Percentiles rank a stretch among this genome's conserved stretches.
These are phyloP conservation scores for Aptenodytes patagonicus DNA, from an alignment of 2,113 vertebrate species.

Conservation along the genomic window DNA sequence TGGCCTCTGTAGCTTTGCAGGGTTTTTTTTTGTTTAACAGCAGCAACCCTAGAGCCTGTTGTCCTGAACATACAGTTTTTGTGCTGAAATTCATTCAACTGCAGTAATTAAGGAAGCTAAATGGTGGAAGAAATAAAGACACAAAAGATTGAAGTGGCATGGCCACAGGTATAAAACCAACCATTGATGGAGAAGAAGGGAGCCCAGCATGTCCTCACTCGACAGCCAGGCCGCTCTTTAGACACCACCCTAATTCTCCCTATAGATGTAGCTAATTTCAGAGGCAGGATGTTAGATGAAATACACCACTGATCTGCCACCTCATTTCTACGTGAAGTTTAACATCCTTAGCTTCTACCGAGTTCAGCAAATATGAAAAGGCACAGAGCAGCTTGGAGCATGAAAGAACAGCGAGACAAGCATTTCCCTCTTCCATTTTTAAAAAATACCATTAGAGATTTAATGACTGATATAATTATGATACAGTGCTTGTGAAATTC, in stretches of 20 bases:
- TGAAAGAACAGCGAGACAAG: accelerated
- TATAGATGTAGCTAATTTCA: background rate
- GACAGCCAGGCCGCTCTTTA: background rate
- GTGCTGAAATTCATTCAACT: background rate
- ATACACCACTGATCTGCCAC: background rate
- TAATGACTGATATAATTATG: conserved; percentile 15
- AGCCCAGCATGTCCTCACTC: accelerated
- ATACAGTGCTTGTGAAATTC: background rate
- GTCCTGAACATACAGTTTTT: background rate
- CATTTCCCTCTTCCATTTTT: background rate
- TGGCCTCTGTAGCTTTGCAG: background rate
- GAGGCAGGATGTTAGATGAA: background rate
- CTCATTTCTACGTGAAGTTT: background rate
- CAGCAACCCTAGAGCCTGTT: background rate
- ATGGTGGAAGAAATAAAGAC: background rate
- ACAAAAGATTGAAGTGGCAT: background rate
- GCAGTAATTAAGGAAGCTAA: background rate
- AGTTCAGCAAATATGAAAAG: background rate
- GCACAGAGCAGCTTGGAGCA: background rate
- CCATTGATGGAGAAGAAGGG: accelerated
- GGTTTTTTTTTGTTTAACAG: background rate
- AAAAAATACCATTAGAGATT: background rate
- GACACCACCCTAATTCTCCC: background rate
- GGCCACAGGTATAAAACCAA: background rate
- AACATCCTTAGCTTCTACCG: background rate